These are phyloP conservation scores for Galaxea fascicularis DNA, from an alignment of 92 coral and sea anemone species.

Conservation along the genomic window DNA sequence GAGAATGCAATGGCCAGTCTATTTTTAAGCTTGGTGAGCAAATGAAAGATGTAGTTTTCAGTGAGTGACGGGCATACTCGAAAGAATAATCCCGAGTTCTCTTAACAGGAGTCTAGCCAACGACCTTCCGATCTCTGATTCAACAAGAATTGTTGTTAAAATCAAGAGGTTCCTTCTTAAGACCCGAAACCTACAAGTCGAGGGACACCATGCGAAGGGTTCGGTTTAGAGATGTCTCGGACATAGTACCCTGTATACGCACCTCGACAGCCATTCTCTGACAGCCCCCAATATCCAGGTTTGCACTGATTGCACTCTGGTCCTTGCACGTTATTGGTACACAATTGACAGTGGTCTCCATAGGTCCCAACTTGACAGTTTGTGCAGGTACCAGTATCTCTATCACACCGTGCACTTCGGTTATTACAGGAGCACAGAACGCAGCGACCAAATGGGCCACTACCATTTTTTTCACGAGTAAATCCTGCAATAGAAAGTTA, in stretches of 20 bases:
- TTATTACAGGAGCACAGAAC: slow-evolving; percentile 86
- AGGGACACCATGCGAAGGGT: not conserved
- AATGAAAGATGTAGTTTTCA: too few species aligned
- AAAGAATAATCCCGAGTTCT: too few species aligned
- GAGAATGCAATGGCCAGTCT: too few species aligned
- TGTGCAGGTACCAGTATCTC: slow-evolving; percentile 79
- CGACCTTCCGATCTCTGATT: too few species aligned
- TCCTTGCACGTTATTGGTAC: slow-evolving; percentile 82
- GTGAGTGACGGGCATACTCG: too few species aligned
- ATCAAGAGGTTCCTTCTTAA: too few species aligned
- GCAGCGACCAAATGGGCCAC: slow-evolving; percentile 77
- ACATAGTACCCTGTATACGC: slow-evolving; percentile 1
- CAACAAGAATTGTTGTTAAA: too few species aligned
- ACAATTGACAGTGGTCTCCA: slow-evolving; percentile 84
- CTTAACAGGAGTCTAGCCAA: too few species aligned
- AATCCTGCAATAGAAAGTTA: slow-evolving; percentile 60
- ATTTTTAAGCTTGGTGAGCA: too few species aligned
- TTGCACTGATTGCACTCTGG: slow-evolving; percentile 83
- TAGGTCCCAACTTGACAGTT: slow-evolving; percentile 89
- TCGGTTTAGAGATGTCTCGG: too few species aligned
- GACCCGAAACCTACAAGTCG: too few species aligned
- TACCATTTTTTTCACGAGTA: slow-evolving; percentile 75
- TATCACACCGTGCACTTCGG: slow-evolving; percentile 81
- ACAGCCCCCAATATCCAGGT: slow-evolving; percentile 86
- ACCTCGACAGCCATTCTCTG: slow-evolving; percentile 83